These are phyloP conservation scores for Trichacis sp. DNA, from an alignment of 2,888 invertebrate genomes.

Conservation along the genomic window DNA sequence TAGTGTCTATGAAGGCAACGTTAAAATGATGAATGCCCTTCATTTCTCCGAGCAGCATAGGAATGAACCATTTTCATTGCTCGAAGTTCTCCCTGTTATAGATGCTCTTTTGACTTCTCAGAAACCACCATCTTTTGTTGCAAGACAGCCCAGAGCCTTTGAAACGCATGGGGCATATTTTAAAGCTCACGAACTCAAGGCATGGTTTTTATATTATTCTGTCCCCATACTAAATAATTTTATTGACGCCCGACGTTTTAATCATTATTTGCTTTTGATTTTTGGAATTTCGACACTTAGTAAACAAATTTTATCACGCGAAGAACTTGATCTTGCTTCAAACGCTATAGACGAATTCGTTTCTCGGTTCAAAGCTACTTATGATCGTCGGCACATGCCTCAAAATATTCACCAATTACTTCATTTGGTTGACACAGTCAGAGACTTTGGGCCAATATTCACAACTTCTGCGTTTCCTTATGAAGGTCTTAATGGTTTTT, in stretches of 20 bases:
- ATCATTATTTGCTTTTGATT: conserved; percentile 13
- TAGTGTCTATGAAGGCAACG: conserved; percentile 16
- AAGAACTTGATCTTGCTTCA: conserved; percentile 6
- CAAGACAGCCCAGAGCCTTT: conserved; percentile 5
- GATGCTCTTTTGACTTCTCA: not conserved
- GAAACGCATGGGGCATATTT: conserved; percentile 4
- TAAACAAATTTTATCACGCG: conserved; percentile 7
- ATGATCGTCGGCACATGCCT: not conserved
- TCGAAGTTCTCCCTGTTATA: not conserved
- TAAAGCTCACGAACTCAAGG: conserved; percentile 11
- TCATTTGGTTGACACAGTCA: not conserved
- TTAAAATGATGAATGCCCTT: not conserved
- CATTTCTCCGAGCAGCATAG: conserved; percentile 5
- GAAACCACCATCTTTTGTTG: conserved; percentile 3
- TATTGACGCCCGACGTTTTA: conserved; percentile 8
- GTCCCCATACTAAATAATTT: conserved; percentile 3
- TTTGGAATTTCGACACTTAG: conserved; percentile 9
- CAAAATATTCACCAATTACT: conserved; percentile 7
- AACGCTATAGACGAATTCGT: conserved; percentile 6
- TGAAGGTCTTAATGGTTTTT: conserved; percentile 2
- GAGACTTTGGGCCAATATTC: conserved; percentile 3
- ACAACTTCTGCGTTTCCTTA: not conserved
- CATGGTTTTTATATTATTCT: conserved; percentile 10
- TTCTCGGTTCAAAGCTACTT: not conserved
- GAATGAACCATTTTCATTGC: not conserved